Percentiles rank a stretch among this genome's conserved stretches.
These are phyloP conservation scores for Sitta carolinensis DNA, from an alignment of 2,797 vertebrate species.

Conservation along the genomic window DNA sequence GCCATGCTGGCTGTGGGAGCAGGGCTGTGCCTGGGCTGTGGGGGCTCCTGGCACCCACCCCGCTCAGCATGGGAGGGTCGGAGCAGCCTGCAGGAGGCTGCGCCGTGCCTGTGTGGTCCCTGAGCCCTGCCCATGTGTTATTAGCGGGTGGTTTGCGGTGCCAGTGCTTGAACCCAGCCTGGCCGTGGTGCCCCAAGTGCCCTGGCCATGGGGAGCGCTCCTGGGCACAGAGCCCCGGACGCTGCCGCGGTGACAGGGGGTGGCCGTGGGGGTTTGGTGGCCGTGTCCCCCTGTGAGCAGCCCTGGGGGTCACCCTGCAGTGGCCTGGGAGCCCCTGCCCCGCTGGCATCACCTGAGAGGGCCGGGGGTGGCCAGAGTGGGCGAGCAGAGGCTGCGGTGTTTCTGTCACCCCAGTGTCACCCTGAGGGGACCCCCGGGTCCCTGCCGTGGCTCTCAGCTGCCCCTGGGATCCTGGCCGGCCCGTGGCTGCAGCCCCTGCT, in stretches of 20 bases:
- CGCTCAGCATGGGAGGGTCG: not conserved
- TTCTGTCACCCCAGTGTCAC: not conserved
- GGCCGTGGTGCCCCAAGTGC: not conserved
- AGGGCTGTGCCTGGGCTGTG: rapidly evolving
- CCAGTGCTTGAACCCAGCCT: rapidly evolving
- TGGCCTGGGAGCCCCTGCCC: not conserved
- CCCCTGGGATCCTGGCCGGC: rapidly evolving
- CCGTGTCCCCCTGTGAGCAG: rapidly evolving
- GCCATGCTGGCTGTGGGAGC: rapidly evolving
- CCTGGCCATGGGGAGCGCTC: no score
- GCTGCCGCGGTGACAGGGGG: rapidly evolving
- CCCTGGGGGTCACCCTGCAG: not conserved
- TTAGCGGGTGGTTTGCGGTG: not conserved
- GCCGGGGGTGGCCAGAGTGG: not conserved
- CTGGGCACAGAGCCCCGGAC: not conserved
- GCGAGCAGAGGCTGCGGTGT: no score
- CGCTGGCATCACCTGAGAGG: not conserved
- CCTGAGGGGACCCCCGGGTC: not conserved
- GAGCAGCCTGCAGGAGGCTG: not conserved
- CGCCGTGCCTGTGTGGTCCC: not conserved
- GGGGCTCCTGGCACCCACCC: not conserved
- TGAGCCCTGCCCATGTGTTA: rapidly evolving
- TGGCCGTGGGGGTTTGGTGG: rapidly evolving
- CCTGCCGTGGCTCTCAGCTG: not conserved
- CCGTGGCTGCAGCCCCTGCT: rapidly evolving